Evolutionary conservation across 1,140 invertebrate species (phyloP).

Genomic region (Magallana gigas): DNA sequence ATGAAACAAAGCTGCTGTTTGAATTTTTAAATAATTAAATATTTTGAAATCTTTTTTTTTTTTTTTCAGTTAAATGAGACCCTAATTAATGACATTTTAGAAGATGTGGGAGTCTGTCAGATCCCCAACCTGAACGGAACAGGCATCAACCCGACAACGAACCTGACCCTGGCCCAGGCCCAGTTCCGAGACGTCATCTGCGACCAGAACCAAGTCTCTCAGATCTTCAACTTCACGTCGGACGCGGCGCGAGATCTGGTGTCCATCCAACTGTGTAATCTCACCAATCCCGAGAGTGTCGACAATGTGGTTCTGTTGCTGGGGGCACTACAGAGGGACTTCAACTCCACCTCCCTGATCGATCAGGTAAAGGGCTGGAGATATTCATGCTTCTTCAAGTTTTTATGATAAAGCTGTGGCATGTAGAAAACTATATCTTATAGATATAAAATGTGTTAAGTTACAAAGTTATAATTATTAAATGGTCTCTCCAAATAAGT

Average conservation of each 20-base stretch:
- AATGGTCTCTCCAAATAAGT: too few species aligned
- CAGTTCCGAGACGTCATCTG: slow-evolving; percentile 36
- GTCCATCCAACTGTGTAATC: slow-evolving; percentile 42
- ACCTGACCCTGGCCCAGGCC: not conserved
- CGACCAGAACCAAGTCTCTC: slow-evolving; percentile 31
- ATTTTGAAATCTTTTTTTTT: not conserved
- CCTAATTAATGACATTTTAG: slow-evolving; percentile 17
- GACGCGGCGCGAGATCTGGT: slow-evolving; percentile 1
- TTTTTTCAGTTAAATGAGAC: slow-evolving; percentile 36
- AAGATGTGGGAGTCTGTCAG: slow-evolving; percentile 27
- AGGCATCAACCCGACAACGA: not conserved
- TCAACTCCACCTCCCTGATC: not conserved
- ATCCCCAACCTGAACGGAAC: not conserved
- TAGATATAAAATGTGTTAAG: too few species aligned
- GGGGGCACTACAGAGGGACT: slow-evolving; percentile 6
- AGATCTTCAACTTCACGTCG: slow-evolving; percentile 8
- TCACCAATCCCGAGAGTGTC: not conserved
- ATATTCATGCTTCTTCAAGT: too few species aligned
- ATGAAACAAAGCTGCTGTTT: not conserved
- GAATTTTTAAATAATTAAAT: too few species aligned
- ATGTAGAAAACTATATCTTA: too few species aligned
- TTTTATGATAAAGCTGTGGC: too few species aligned
- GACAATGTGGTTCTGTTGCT: not conserved
- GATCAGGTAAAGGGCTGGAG: not conserved
- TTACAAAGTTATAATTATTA: too few species aligned